phyloP scores from a whole-genome alignment of 2,797 vertebrate species.

The Borostomias antarcticus region DNA sequence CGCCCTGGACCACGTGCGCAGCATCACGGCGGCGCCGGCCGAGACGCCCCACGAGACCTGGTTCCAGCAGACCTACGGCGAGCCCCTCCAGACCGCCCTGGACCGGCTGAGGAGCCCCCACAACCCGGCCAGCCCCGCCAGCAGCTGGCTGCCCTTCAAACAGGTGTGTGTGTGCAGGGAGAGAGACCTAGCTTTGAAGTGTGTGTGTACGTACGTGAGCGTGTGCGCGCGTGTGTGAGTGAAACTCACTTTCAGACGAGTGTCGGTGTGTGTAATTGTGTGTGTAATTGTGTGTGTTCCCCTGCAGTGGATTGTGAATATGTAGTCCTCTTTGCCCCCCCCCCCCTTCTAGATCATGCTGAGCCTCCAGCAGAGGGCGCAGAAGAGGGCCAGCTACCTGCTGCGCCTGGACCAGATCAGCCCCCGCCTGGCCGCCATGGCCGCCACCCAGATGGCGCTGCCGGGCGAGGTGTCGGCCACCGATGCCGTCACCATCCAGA shows the following conservation, averaged over 20 bases:
- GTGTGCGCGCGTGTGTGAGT: neutral
- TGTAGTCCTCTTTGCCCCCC: too few relatives aligned
- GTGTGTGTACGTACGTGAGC: neutral
- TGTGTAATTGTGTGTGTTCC: constrained; percentile 36
- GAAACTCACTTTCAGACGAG: too few relatives aligned
- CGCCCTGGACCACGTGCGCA: constrained; percentile 93
- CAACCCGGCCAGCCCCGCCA: constrained; percentile 94
- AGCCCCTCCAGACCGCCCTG: constrained; percentile 87
- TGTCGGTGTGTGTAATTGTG: constrained; percentile 37
- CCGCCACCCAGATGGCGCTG: constrained; percentile 92
- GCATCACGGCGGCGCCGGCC: constrained; percentile 90
- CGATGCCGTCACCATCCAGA: constrained; percentile 93
- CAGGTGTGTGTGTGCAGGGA: constrained; percentile 75
- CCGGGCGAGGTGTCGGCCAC: constrained; percentile 94
- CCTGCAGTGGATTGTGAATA: too few relatives aligned
- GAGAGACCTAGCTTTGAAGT: neutral
- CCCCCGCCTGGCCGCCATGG: constrained; percentile 90
- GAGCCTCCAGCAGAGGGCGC: constrained; percentile 94
- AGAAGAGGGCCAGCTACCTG: constrained; percentile 95
- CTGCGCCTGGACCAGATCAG: constrained; percentile 94
- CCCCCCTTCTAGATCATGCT: constrained; percentile 86
- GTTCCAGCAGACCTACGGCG: constrained; percentile 96
- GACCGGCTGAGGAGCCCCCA: constrained; percentile 90
- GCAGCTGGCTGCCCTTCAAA: constrained; percentile 97
- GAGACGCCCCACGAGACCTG: constrained; percentile 97